Evolutionary conservation across 2,113 vertebrate species (phyloP), one percentile per base, ranked within the genome.

Genomic region (Cheilinus undulatus): DNA sequence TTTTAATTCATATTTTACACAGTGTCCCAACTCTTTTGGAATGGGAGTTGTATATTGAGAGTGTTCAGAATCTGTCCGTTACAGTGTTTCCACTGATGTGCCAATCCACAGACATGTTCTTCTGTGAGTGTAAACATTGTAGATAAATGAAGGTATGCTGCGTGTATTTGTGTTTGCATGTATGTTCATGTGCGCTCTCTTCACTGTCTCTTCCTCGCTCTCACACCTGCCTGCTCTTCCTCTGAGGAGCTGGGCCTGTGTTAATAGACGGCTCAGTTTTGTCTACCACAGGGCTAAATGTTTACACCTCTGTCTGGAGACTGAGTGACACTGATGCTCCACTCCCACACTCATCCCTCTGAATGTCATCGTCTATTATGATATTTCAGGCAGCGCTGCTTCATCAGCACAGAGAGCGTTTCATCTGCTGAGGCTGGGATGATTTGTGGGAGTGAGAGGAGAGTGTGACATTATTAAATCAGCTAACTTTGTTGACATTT

Each of bases 231-330:
- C 73, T 60, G 20, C 62, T 63, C 69, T 63, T 60, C 70, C 56
- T 75, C 68, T 19, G 79, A 78, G 56, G 70, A 80, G 62, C 52
- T 40, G 20, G 69, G 76, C 63, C 76, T 32, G 56, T 53, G 78
- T 74, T 72, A 75, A 78, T 73, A 80, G 83, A 54, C 76, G 66
- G 52, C 75, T 66, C 36, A 1, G 78, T 67, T 69, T 61, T 56
- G 76, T 78, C 73, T 82, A 38, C 61, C 24, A 51, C 83, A 3
- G n/a, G 67, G 69, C 73, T 77, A 84, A 86, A 85, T 80, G 84
- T 86, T 88, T 82, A 76, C 80, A 78, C 82, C 77, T 78, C 80
- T 59, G 82, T 78, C 76, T 53, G 80, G 61, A 42, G 71, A 27
- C 65, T 3, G 43, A 38, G 20, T 9, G 65, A 49, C 57, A 56